Evolutionary conservation across 2,113 vertebrate genomes (phyloP).

Genomic region (Mormyrus iriodes): DNA sequence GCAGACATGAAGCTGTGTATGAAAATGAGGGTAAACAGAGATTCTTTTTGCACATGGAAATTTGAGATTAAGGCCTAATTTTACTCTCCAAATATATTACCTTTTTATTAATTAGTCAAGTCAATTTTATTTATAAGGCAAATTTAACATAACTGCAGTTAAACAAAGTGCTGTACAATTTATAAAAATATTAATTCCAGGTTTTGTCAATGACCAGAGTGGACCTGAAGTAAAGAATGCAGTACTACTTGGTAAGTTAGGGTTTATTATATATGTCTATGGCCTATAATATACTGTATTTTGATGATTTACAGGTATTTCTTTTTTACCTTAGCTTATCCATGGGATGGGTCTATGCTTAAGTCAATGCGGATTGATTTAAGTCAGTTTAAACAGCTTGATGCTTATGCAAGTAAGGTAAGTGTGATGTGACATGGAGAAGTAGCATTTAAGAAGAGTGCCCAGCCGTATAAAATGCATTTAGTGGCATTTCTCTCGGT

Average conservation of each 20-base stretch:
- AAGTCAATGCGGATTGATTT: conserved; percentile 69
- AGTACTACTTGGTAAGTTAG: neutral
- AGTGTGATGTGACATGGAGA: neutral
- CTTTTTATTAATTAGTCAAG: neutral
- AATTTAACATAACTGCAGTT: neutral
- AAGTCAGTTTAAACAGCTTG: conserved; percentile 64
- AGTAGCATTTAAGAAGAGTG: neutral
- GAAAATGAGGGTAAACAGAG: conserved; percentile 28
- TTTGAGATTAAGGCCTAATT: neutral
- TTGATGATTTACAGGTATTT: neutral
- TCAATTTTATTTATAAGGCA: neutral
- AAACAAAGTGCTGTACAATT: neutral
- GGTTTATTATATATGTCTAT: neutral
- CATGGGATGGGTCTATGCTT: conserved; percentile 69
- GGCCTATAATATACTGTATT: neutral
- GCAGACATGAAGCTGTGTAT: conserved; percentile 31
- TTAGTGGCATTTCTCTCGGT: neutral
- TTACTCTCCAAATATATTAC: neutral
- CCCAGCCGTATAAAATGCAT: neutral
- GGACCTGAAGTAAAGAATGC: neutral
- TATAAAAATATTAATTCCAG: neutral
- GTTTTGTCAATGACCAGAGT: conserved; percentile 11
- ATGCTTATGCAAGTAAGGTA: conserved; percentile 66
- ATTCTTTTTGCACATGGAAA: conserved; percentile 26
- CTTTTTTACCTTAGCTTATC: conserved; percentile 58